Base-by-base conservation (phyloP, 2,888 invertebrate genomes). In the Brassicogethes aeneus region DNA sequence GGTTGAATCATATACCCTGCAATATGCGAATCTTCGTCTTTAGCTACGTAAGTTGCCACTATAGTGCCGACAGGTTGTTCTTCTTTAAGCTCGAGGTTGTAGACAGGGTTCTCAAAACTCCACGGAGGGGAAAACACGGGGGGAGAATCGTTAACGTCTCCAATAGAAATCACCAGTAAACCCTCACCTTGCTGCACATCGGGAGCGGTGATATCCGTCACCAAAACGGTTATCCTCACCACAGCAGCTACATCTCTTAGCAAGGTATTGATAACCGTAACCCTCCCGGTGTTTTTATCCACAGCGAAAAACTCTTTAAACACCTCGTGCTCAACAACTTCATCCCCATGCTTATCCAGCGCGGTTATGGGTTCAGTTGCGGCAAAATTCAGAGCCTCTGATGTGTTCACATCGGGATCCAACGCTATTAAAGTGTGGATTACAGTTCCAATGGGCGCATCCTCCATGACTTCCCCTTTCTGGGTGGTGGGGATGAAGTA, bases 1-100 rank as follows among this genome's bases (percentile, higher is more conserved):
- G 83, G 84, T 33, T 76, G 70, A 34, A 85, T 80, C 1, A 77
- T 69, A 49, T 87, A 87, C 43, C 80, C 79, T 0, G 85, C 80
- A 48, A 91, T 85, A 37, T 85, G 84, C 1, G 90, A 89, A 55
- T 92, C 91, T 43, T 75, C 76, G 60, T 93, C 93, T 1, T 78
- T 79, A 0, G 90, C 91, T 10, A 78, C 75, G 56, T 86, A 81
- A 0, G 85, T 86, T 31, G 80, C 78, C 2, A 92, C 77, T 5
- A 84, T 72, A 0, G 87, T 81, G 5, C 88, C 90, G 1, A 80
- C 64, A 0, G 90, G 87, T 59, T 87, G 85, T 57, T 91, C 92
- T 62, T 93, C 92, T 39, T 80, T 74, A 53, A 90, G 73, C 61
- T 80, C 78, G 39, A 83, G 66, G 36, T 71, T 70, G 48, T 83